Evolutionary conservation across 2,113 vertebrate genomes (phyloP).

Genomic region (Ifrita kowaldi): DNA sequence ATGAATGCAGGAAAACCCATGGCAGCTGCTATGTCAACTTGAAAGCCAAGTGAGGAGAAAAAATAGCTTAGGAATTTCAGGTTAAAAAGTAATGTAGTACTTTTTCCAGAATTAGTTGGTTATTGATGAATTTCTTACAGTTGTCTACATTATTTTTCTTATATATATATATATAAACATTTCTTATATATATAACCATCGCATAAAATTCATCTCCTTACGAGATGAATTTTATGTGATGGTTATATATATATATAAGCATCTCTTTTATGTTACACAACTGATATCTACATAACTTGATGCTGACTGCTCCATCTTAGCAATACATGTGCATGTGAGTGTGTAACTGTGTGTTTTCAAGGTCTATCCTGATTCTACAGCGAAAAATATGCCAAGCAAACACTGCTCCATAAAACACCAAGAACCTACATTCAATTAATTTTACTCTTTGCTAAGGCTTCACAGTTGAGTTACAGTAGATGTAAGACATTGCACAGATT

Average conservation of each 20-base stretch:
- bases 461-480: not conserved
- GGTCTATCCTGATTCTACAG: not conserved
- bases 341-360: not conserved
- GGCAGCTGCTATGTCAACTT: not conserved
- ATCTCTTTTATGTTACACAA: not conserved
- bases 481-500: not conserved
- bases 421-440: not conserved
- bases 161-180: not conserved
- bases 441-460: not conserved
- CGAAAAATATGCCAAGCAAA: not conserved
- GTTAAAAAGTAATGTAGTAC: not conserved
- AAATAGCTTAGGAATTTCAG: not conserved
- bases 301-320: not conserved
- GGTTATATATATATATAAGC: not conserved
- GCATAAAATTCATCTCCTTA: no score
- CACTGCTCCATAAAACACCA: not conserved
- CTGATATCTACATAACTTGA: not conserved
- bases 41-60: not conserved
- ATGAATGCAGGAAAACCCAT: not conserved
- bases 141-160: not conserved
- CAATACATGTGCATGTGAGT: not conserved
- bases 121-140: not conserved
- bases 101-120: not conserved
- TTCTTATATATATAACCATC: no score
- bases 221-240: not conserved